Conservation (phyloP, 2,797 vertebrate species). For the Odontamblyopus rebecca region DNA sequence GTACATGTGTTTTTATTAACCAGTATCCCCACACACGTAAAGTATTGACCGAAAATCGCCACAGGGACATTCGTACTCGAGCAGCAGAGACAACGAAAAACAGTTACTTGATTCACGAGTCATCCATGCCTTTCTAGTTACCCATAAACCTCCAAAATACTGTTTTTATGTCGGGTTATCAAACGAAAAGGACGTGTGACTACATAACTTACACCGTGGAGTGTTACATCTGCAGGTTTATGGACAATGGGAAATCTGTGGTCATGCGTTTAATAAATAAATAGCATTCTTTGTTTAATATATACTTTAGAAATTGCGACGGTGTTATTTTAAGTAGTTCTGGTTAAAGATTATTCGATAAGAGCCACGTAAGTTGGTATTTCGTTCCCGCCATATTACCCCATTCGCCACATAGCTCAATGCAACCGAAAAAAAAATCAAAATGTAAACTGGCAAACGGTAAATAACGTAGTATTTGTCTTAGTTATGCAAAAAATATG, state of each 20-base stretch:
- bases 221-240: too few species aligned
- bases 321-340: slow-evolving; percentile 20
- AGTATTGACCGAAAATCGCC: slow-evolving; percentile 22
- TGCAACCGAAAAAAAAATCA: slow-evolving; percentile 30
- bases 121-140: slow-evolving; percentile 43
- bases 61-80: slow-evolving; percentile 35
- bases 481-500: rapidly evolving
- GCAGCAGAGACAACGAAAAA: slow-evolving; percentile 60
- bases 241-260: too few species aligned
- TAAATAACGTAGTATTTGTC: rapidly evolving
- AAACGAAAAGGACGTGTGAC: neutral
- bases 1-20: neutral
- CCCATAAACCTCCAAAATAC: slow-evolving; percentile 20
- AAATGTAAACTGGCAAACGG: neutral
- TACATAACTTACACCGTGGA: neutral
- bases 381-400: slow-evolving; percentile 80
- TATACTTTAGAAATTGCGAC: slow-evolving; percentile 7
- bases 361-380: slow-evolving; percentile 52
- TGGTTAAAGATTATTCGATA: slow-evolving; percentile 12
- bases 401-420: slow-evolving; percentile 27
- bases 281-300: neutral
- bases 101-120: slow-evolving; percentile 55
- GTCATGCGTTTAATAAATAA: too few species aligned
- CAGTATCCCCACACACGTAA: slow-evolving; percentile 9
- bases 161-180: neutral